phyloP scores from a whole-genome alignment of 92 coral and sea anemone genomes.

The Zoanthus solanderi region DNA sequence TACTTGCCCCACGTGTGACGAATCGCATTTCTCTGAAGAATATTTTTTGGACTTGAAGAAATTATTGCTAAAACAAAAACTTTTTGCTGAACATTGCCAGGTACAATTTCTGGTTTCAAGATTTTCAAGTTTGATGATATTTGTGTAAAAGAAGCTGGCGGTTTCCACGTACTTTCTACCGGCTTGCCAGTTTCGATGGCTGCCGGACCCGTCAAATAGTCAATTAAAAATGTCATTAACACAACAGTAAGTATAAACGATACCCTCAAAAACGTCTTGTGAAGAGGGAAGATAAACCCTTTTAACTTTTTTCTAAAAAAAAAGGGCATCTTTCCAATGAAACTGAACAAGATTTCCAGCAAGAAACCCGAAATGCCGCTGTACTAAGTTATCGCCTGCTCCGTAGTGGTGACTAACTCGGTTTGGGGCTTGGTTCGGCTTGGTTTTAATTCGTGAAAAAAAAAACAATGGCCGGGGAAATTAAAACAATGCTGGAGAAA shows the following conservation, averaged over 20 bases:
- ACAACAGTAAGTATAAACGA: not conserved
- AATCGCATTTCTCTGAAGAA: slow-evolving; percentile 64
- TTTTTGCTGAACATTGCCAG: slow-evolving; percentile 15
- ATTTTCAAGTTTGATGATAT: slow-evolving; percentile 35
- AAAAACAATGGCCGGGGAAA: too few relatives aligned
- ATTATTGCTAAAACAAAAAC: slow-evolving; percentile 69
- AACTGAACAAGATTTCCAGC: not conserved
- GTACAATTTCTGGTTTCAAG: slow-evolving; percentile 47
- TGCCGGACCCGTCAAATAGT: slow-evolving; percentile 35
- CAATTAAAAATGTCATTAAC: slow-evolving; percentile 17
- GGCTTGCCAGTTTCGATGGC: not conserved
- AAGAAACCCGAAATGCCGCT: not conserved
- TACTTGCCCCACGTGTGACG: slow-evolving; percentile 77
- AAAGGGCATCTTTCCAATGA: not conserved
- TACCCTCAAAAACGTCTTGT: slow-evolving; percentile 16
- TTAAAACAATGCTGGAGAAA: too few relatives aligned
- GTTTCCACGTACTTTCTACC: slow-evolving; percentile 1
- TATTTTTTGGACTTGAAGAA: slow-evolving; percentile 70
- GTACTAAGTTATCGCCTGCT: not conserved
- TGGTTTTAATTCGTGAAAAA: too few relatives aligned
- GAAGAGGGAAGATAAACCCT: slow-evolving; percentile 18
- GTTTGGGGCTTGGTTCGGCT: too few relatives aligned
- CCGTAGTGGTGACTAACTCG: not conserved
- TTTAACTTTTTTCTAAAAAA: not conserved
- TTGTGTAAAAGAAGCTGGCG: not conserved